phyloP scores from a whole-genome alignment of 35 echinoderm and acorn worm genomes.

The Lytechinus pictus region DNA sequence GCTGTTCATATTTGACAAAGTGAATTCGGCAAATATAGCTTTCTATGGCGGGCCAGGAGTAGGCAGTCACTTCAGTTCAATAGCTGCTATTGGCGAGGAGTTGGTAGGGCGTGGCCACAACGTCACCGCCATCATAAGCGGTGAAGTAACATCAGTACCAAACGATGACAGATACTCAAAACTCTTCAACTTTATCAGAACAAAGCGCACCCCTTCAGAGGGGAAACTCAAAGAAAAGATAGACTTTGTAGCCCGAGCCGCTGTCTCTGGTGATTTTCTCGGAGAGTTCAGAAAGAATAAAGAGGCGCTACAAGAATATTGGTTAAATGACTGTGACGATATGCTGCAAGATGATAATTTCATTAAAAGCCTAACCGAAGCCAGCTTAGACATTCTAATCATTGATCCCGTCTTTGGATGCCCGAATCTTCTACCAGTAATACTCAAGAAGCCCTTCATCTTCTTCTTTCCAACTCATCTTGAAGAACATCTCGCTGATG shows the following conservation, averaged over 20 bases:
- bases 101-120: constrained; percentile 41
- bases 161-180: background rate
- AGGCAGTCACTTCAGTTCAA: background rate
- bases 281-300: background rate
- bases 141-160: background rate
- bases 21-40: constrained; percentile 5
- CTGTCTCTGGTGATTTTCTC: background rate
- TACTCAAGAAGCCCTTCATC: background rate
- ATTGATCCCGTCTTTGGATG: constrained; percentile 3
- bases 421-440: background rate
- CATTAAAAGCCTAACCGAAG: background rate
- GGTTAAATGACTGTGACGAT: background rate
- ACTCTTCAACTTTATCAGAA: background rate
- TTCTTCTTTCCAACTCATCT: background rate
- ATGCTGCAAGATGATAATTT: background rate
- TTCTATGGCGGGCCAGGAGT: background rate
- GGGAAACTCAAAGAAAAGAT: background rate
- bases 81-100: constrained; percentile 15
- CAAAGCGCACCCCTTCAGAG: background rate
- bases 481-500: background rate
- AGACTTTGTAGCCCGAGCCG: background rate
- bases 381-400: background rate
- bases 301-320: background rate
- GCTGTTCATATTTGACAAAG: background rate
- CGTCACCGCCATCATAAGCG: constrained; percentile 26